phyloP scores from a whole-genome alignment of 2,797 vertebrate genomes.

The Micrastur ruficollis region DNA sequence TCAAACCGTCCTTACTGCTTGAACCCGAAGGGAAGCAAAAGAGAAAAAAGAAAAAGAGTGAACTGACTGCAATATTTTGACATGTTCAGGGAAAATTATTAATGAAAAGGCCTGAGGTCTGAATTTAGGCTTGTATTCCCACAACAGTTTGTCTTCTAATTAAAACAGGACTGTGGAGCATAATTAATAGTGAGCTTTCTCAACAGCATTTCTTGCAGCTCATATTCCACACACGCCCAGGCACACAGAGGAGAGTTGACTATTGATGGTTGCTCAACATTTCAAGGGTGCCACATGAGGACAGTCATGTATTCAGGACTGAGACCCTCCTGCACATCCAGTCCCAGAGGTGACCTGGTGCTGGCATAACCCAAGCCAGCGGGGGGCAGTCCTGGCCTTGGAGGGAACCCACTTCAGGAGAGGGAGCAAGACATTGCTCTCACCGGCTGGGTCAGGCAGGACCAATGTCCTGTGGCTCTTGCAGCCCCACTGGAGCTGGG shows the following conservation, averaged over 20 bases:
- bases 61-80: background rate
- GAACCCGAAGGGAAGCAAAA: background rate
- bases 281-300: background rate
- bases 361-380: background rate
- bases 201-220: background rate
- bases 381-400: too few relatives aligned
- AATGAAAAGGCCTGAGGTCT: constrained; percentile 52
- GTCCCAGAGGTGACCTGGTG: background rate
- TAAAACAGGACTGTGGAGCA: constrained; percentile 53
- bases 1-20: background rate
- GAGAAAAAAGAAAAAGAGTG: background rate
- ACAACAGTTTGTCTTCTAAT: constrained; percentile 65
- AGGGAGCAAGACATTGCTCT: background rate
- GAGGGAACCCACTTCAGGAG: fast-evolving
- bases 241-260: background rate
- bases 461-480: background rate
- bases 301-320: background rate
- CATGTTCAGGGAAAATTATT: constrained; percentile 14
- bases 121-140: constrained; percentile 57
- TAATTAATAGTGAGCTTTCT: constrained; percentile 58
- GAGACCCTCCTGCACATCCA: background rate
- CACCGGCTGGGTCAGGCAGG: background rate
- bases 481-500: background rate
- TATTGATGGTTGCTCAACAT: background rate
- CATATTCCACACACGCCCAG: fast-evolving